Evolutionary conservation across 2,113 vertebrate genomes (phyloP), one percentile per base, ranked within the genome.

Genomic region (Merops nubicus): DNA sequence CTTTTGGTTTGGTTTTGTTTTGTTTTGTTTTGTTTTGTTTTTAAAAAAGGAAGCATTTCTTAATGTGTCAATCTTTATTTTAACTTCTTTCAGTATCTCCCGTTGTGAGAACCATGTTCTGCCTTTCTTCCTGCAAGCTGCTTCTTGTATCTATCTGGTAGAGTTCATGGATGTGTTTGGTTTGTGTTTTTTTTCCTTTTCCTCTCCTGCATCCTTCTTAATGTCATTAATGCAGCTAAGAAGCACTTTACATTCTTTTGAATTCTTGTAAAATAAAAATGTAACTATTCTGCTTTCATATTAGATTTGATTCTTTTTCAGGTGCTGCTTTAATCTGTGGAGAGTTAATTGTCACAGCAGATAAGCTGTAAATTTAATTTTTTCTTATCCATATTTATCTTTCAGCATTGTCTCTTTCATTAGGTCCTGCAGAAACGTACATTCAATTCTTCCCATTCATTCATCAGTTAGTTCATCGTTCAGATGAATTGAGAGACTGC

Each of bases 331-430:
- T 54, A 93, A 73, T 70, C 51, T 78, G 19, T 62, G 11, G 51
- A 81, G 36, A 53, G 34, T 74, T 84, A 73, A 70, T 20, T 86
- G 76, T 92, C 89, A 89, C 79, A 87, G 59, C 8, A 91, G 84
- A 81, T 94, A 96, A 87, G 8, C 8, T 70, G 22, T 47, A 94
- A 96, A 95, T 76, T 86, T 69, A 83, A 51, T 63, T 81, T 88
- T 85, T 92, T 75, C 67, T 94, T 93, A 94, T 85, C 74, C 22
- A 14, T 93, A 60, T 76, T 80, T 70, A 77, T 77, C 54, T 88
- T 88, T 87, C 45, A 72, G 8, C 29, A 48, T 64, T 85, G 60
- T 15, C 7, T 34, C 81, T 89, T 40, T 72, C 12, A 38, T 15
- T 68, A 29, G 7, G 6, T 81, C 60, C 40, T 64, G 29, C 21